Conservation (phyloP, 2,113 vertebrate genomes). For the Tenrec ecaudatus region DNA sequence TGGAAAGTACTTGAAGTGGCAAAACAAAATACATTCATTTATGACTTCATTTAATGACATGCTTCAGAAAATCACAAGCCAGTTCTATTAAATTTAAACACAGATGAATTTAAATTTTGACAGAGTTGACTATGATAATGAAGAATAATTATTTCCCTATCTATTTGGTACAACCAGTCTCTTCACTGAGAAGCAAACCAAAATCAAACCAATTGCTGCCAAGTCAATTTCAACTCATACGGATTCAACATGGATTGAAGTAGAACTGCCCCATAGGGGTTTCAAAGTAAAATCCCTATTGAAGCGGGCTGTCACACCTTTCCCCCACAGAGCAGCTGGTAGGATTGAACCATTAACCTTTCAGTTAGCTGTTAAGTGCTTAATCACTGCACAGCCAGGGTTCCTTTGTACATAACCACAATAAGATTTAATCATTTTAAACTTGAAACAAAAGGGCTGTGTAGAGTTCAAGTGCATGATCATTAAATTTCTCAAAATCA, state of each 20-base stretch:
- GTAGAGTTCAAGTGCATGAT: constrained; percentile 45
- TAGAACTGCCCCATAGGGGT: not conserved
- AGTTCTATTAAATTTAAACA: constrained; percentile 70
- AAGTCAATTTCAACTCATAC: not conserved
- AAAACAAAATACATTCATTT: constrained; percentile 73
- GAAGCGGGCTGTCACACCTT: not conserved
- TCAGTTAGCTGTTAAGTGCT: not conserved
- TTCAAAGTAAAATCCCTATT: not conserved
- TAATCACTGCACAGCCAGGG: not conserved
- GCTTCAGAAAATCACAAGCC: constrained; percentile 70
- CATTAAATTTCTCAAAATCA: constrained; percentile 64
- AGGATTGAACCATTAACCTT: not conserved
- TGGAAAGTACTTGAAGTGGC: constrained; percentile 58
- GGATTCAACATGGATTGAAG: not conserved
- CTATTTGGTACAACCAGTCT: constrained; percentile 52
- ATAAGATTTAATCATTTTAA: constrained; percentile 62
- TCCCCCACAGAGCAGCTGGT: not conserved
- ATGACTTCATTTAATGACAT: constrained; percentile 70
- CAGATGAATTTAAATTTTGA: constrained; percentile 62
- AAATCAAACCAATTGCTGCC: not conserved
- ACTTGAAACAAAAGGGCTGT: constrained; percentile 52
- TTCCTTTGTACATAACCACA: not conserved
- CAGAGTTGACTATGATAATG: constrained; percentile 23
- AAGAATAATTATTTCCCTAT: constrained; percentile 55
- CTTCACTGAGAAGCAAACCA: not conserved